Conservation (phyloP, 1,140 invertebrate species). For the Neocloeon triangulifer region DNA sequence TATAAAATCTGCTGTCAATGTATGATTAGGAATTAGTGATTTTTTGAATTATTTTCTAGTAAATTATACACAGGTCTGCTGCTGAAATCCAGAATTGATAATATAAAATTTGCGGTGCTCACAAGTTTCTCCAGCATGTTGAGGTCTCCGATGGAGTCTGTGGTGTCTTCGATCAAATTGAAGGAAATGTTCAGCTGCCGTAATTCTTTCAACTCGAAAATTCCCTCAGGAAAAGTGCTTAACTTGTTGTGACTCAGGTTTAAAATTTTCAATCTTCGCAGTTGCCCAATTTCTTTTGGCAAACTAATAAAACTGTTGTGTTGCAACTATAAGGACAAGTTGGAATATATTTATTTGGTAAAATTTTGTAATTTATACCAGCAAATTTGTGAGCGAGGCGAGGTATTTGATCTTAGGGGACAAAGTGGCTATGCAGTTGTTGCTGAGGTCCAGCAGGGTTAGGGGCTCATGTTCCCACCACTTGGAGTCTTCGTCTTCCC, state of each 20-base stretch:
- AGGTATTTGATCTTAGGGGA: constrained; percentile 44
- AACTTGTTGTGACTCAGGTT: constrained; percentile 65
- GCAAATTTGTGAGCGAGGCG: constrained; percentile 39
- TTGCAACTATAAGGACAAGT: constrained; percentile 24
- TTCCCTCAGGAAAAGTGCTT: constrained; percentile 29
- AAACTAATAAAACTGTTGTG: constrained; percentile 49
- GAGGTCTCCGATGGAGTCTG: constrained; percentile 33
- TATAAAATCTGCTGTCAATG: too few relatives aligned
- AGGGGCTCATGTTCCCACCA: constrained; percentile 75
- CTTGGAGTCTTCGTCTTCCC: constrained; percentile 31
- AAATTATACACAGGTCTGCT: too few relatives aligned
- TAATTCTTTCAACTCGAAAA: constrained; percentile 42
- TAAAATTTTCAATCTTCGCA: constrained; percentile 46
- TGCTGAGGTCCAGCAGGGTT: constrained; percentile 56
- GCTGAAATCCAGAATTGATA: too few relatives aligned
- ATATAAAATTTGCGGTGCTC: too few relatives aligned
- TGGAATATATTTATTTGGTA: constrained; percentile 1
- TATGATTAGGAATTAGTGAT: too few relatives aligned
- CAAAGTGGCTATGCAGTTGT: constrained; percentile 42
- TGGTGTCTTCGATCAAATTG: constrained; percentile 32
- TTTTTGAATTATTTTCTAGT: too few relatives aligned
- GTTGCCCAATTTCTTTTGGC: constrained; percentile 50
- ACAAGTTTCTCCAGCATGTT: constrained; percentile 47
- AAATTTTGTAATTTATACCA: constrained; percentile 22
- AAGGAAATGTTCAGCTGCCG: constrained; percentile 40